A percentile compares a stretch with the other conserved stretches of the same genome.
These are phyloP conservation scores for Alviniconcha strummeri DNA, from an alignment of 2,888 invertebrate species.

Conservation along the genomic window DNA sequence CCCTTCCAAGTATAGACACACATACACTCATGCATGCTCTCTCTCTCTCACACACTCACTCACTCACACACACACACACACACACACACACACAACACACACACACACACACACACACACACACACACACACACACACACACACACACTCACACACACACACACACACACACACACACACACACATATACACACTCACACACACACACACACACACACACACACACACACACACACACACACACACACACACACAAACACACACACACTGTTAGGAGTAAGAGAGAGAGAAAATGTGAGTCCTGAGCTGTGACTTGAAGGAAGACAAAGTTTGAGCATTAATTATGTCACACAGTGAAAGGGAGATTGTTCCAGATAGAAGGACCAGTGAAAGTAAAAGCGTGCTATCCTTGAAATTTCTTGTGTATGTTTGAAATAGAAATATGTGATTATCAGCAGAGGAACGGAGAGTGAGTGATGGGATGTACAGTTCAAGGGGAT, in stretches of 20 bases:
- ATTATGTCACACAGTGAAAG: neutral
- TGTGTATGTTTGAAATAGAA: neutral
- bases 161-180: neutral
- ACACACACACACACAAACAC: neutral
- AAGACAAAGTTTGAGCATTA: no score
- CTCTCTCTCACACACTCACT: no score
- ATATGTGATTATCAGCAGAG: neutral
- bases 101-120: no score
- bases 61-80: neutral
- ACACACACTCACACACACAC: neutral
- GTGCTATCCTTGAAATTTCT: no score
- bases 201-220: neutral
- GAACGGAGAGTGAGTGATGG: neutral
- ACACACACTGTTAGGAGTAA: no score
- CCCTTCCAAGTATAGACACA: no score
- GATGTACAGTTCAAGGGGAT: no score
- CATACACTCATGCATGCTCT: no score
- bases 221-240: neutral
- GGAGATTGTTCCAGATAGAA: neutral
- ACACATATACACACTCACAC: neutral
- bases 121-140: neutral
- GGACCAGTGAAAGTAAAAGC: no score
- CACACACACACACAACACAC: neutral
- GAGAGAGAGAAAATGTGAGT: no score
- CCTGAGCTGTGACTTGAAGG: no score